Percentiles rank a stretch among this genome's conserved stretches.
These are phyloP conservation scores for Psylliodes chrysocephalus DNA, from an alignment of 2,888 invertebrate species.

Conservation along the genomic window DNA sequence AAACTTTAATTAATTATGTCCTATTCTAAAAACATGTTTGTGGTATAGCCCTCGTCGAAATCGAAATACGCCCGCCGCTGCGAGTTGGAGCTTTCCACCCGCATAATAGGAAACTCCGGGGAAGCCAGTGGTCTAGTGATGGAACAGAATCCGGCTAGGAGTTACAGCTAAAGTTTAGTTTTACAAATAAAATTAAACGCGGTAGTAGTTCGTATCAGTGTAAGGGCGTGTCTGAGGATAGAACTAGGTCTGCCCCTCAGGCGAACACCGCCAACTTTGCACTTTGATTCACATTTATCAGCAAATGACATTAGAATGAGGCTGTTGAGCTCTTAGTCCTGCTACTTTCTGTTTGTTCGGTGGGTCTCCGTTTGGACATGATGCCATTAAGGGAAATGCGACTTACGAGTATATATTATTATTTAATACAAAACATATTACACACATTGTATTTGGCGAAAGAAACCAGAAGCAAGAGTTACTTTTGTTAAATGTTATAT, in stretches of 20 bases:
- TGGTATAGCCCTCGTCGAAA: too few species aligned
- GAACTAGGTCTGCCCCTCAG: constrained; percentile 24
- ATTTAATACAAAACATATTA: too few species aligned
- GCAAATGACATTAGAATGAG: constrained; percentile 39
- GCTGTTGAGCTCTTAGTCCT: constrained; percentile 11
- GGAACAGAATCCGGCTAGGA: constrained; percentile 9
- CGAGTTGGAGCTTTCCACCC: not conserved
- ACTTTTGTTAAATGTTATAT: too few species aligned
- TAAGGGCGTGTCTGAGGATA: constrained; percentile 38
- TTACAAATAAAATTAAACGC: constrained; percentile 43
- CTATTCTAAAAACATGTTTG: too few species aligned
- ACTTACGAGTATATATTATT: too few species aligned
- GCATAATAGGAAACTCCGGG: not conserved
- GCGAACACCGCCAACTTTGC: constrained; percentile 33
- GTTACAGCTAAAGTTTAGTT: constrained; percentile 37
- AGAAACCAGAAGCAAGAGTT: too few species aligned
- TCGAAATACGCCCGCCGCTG: not conserved
- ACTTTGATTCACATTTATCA: constrained; percentile 37
- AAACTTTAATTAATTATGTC: too few species aligned
- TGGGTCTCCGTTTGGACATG: too few species aligned
- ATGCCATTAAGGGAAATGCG: too few species aligned
- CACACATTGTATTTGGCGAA: too few species aligned
- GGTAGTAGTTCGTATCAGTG: constrained; percentile 41
- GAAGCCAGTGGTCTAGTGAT: constrained; percentile 8
- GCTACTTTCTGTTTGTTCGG: too few species aligned